Base-by-base conservation (phyloP, 2,888 invertebrate species). In the Agrochola macilenta region DNA sequence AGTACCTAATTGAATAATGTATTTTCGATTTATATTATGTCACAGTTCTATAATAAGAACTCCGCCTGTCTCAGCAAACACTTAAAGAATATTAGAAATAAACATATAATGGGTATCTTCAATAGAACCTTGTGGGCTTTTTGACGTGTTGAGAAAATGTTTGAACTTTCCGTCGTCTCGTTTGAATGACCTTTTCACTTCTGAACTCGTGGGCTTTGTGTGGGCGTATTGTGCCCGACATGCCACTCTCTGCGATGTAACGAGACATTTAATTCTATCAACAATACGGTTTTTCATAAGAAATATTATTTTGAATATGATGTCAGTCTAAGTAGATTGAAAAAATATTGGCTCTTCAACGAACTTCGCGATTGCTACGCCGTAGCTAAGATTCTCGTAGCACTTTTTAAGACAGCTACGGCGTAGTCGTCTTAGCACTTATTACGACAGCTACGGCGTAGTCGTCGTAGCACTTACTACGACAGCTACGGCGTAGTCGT, bases 151-250 rank as follows among this genome's bases (percentile, higher is more conserved):
- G 2, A 26, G 52, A 52, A 58, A 54, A 65, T 64, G 54, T 80
- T 83, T 83, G 60, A 70, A 78, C 12, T 61, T 80, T 61, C 7
- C 69, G 14, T 14, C 30, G 17, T 26, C 35, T 60, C 14, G 54
- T 49, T 54, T 8, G 23, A 66, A 78, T 66, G 60, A 66, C 79
- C 70, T 84, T 84, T 81, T 81, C 79, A 61, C 30, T 77, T 66
- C 43, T 70, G 54, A 78, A 66, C 35, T 79, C 14, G 5, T 46
- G 20, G 26, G 23, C n/a, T 57, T 43, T 3, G 58, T 57, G 80
- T 83, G 54, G 80, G 79, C 30, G 80, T 60, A 0, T 17, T 35
- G 54, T 65, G 60, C 12, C 60, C 61, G 49, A 84, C 79, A 78
- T 66, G 78, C 58, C 69, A 57, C 23, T 43, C 58, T 20, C n/a